phyloP scores from a whole-genome alignment of 2,113 vertebrate species.

The Thalassoma bifasciatum region DNA sequence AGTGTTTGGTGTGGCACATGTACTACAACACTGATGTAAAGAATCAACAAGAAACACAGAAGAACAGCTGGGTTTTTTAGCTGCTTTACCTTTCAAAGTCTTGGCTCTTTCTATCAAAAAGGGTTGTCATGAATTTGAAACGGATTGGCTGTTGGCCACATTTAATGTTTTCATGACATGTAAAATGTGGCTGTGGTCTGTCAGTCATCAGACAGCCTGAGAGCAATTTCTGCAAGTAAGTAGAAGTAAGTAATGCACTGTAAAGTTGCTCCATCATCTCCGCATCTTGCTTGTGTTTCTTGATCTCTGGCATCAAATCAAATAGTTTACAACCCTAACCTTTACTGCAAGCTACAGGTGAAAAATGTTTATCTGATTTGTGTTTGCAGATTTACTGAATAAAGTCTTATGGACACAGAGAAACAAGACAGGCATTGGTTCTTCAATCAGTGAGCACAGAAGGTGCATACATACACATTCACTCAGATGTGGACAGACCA shows the following conservation, averaged over 20 bases:
- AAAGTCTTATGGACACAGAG: background rate
- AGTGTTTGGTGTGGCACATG: background rate
- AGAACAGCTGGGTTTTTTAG: background rate
- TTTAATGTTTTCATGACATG: constrained; percentile 40
- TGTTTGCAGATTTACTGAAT: constrained; percentile 14
- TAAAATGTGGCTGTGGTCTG: constrained; percentile 42
- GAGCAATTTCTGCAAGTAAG: constrained; percentile 9
- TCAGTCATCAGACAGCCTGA: constrained; percentile 30
- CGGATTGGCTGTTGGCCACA: constrained; percentile 31
- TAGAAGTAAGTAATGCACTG: constrained; percentile 20
- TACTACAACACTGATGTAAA: background rate
- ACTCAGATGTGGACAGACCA: background rate
- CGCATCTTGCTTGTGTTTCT: background rate
- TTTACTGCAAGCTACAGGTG: constrained; percentile 31
- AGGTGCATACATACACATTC: background rate
- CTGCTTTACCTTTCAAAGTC: constrained; percentile 1
- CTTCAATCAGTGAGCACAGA: constrained; percentile 4
- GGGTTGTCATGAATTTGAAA: constrained; percentile 18
- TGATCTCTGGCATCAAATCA: constrained; percentile 21
- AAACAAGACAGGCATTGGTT: background rate
- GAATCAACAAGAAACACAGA: background rate
- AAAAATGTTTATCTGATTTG: constrained; percentile 9
- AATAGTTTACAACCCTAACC: constrained; percentile 5
- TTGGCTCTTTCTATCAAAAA: constrained; percentile 17
- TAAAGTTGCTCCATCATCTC: background rate